Conservation (phyloP, 92 coral and sea anemone species). For the Epizoanthus ramosus region DNA sequence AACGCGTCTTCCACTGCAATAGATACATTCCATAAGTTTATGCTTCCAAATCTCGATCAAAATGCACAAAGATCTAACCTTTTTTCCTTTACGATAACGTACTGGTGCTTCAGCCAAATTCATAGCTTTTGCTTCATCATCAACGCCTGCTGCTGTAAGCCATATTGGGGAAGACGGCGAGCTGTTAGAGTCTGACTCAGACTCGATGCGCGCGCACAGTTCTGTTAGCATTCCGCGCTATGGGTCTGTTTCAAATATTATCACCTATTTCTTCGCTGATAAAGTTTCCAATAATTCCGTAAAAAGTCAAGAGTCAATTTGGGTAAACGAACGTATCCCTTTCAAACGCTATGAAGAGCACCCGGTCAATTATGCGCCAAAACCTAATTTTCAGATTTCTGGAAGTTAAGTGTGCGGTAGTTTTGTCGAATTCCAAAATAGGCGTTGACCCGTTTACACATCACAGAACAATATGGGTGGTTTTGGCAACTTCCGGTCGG, state of each 20-base stretch:
- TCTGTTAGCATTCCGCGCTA: constrained; percentile 73
- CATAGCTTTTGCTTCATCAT: constrained; percentile 70
- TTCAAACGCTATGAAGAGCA: not conserved
- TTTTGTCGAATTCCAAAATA: constrained; percentile 16
- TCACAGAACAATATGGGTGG: constrained; percentile 11
- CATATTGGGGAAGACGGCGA: constrained; percentile 60
- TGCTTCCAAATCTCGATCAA: constrained; percentile 6
- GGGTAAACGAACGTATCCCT: not conserved
- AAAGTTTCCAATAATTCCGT: not conserved
- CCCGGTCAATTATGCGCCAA: constrained; percentile 7
- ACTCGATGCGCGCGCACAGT: constrained; percentile 88
- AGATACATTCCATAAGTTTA: constrained; percentile 27
- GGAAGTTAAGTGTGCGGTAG: constrained; percentile 33
- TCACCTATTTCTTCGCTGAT: not conserved
- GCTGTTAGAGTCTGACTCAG: constrained; percentile 42
- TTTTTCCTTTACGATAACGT: constrained; percentile 81
- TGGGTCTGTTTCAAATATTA: not conserved
- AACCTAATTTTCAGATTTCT: constrained; percentile 10
- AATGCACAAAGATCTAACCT: constrained; percentile 52
- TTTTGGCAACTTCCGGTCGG: constrained; percentile 30
- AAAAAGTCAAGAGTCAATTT: not conserved
- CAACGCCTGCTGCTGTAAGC: constrained; percentile 52
- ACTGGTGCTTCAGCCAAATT: constrained; percentile 83
- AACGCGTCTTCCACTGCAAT: constrained; percentile 95
- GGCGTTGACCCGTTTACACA: constrained; percentile 31